Evolutionary conservation across 1,140 invertebrate species (phyloP).

Genomic region (Plodia interpunctella): DNA sequence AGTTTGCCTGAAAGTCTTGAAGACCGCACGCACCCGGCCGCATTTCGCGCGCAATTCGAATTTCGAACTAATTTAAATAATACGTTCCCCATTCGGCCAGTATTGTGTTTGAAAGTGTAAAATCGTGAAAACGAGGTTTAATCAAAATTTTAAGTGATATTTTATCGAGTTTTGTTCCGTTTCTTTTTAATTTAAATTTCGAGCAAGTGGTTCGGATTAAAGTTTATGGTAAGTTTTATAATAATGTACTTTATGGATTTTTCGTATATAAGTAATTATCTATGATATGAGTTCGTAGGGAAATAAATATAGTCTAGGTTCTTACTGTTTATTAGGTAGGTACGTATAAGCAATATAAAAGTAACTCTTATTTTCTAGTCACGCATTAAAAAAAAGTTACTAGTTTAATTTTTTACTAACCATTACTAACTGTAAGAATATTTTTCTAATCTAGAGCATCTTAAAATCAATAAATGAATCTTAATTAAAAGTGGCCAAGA

Average conservation of each 20-base stretch:
- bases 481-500: slow-evolving; percentile 17
- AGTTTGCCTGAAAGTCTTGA: slow-evolving; percentile 46
- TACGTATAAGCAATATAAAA: too few relatives aligned
- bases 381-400: too few relatives aligned
- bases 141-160: slow-evolving; percentile 14
- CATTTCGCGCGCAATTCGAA: slow-evolving; percentile 35
- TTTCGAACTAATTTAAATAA: slow-evolving; percentile 54
- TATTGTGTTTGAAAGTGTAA: slow-evolving; percentile 16
- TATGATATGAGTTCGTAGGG: too few relatives aligned
- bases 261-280: too few relatives aligned
- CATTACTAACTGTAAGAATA: background rate
- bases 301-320: too few relatives aligned
- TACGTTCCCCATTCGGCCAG: slow-evolving; percentile 21
- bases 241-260: background rate
- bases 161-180: slow-evolving; percentile 13
- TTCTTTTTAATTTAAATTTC: slow-evolving; percentile 4
- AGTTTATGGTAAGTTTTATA: slow-evolving; percentile 15
- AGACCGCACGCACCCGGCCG: slow-evolving; percentile 41
- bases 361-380: too few relatives aligned
- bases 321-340: too few relatives aligned
- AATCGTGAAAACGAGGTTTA: slow-evolving; percentile 17
- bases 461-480: background rate
- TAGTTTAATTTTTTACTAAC: background rate
- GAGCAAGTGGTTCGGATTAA: background rate
- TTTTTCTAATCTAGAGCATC: background rate